Percentiles rank a stretch among this genome's conserved stretches.
These are phyloP conservation scores for Coluber constrictor DNA, from an alignment of 2,797 vertebrate genomes.

Conservation along the genomic window DNA sequence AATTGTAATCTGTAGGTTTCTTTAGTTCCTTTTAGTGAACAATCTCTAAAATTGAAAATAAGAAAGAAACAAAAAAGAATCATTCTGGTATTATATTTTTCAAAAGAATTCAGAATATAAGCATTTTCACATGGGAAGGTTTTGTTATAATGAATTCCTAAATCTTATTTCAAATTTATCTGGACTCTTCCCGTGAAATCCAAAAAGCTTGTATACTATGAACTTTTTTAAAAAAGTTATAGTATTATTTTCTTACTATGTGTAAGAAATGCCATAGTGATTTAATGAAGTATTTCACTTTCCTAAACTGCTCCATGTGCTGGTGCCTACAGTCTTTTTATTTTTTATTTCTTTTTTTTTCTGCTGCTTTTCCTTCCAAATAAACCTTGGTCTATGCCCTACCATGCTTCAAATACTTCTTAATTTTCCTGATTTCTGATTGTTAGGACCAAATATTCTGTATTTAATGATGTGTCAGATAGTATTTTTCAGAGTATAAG, in stretches of 20 bases:
- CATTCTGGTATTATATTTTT: background rate
- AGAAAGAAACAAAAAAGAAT: too few species aligned
- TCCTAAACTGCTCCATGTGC: background rate
- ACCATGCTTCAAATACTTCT: background rate
- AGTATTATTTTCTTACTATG: background rate
- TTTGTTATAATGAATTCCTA: background rate
- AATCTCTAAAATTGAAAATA: background rate
- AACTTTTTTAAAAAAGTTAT: background rate
- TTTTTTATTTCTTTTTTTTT: background rate
- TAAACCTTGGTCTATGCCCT: background rate
- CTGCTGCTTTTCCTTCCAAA: background rate
- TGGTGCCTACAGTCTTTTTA: background rate
- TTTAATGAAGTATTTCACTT: background rate
- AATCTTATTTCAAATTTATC: background rate
- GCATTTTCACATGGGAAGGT: background rate
- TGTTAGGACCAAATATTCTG: background rate
- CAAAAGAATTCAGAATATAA: background rate
- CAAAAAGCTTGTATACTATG: background rate
- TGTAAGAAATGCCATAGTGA: background rate
- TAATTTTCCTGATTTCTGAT: background rate
- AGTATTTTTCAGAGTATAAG: too few species aligned
- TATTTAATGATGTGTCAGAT: too few species aligned
- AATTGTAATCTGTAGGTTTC: too few species aligned
- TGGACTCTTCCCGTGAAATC: background rate
- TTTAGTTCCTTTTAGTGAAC: background rate